Conservation (phyloP, 2,888 invertebrate species). For the Xestia ashworthii region DNA sequence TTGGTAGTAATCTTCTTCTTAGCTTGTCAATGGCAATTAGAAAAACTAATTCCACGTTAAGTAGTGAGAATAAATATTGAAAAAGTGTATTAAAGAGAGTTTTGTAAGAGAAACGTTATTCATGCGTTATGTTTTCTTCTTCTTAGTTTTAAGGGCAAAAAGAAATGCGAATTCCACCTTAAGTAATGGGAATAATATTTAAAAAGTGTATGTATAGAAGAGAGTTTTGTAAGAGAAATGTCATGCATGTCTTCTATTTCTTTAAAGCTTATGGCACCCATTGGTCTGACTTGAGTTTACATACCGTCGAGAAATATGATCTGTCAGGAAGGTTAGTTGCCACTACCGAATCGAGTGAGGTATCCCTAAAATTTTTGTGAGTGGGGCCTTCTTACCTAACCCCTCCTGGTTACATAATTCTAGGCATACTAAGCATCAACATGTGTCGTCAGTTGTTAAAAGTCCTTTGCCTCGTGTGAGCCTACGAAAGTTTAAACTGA, state of each 20-base stretch:
- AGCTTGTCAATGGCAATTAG: not conserved
- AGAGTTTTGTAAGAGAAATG: not conserved
- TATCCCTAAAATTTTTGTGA: too few relatives aligned
- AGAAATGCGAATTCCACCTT: too few relatives aligned
- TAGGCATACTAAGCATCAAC: not conserved
- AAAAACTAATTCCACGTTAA: not conserved
- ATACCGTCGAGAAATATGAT: too few relatives aligned
- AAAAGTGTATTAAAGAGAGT: not conserved
- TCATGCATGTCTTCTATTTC: not conserved
- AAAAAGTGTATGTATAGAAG: not conserved
- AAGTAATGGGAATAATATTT: too few relatives aligned
- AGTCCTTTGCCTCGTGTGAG: not conserved
- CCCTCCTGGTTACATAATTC: too few relatives aligned
- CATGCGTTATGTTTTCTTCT: too few relatives aligned
- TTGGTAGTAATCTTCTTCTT: accelerated
- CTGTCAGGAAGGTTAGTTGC: too few relatives aligned
- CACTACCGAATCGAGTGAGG: too few relatives aligned
- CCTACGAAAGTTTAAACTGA: not conserved
- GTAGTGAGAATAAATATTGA: not conserved
- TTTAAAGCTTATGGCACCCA: too few relatives aligned
- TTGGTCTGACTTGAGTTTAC: too few relatives aligned
- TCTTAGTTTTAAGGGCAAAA: too few relatives aligned
- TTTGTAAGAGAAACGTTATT: not conserved
- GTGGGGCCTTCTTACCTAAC: too few relatives aligned
- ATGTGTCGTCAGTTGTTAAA: not conserved